A percentile compares a stretch with the other conserved stretches of the same genome.
These are phyloP conservation scores for Brachionus calyciflorus DNA, from an alignment of 1,140 invertebrate genomes.

Conservation along the genomic window DNA sequence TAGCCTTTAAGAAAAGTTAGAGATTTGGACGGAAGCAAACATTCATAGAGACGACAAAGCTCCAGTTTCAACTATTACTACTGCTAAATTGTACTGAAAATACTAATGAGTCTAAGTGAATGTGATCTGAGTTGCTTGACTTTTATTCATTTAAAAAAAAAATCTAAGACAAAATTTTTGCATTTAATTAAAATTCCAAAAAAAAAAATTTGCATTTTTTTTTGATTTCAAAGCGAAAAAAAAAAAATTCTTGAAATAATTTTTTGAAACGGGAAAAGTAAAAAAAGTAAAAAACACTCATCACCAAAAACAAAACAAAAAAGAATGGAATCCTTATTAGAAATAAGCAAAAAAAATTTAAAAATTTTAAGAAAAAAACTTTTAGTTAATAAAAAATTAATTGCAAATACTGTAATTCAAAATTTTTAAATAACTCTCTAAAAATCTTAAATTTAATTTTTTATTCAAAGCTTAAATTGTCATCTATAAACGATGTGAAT, in stretches of 20 bases:
- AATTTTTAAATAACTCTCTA: background rate
- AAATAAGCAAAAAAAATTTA: background rate
- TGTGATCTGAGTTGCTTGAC: too few species aligned
- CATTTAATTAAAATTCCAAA: slow-evolving; percentile 1
- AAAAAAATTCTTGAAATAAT: too few species aligned
- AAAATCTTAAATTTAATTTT: background rate
- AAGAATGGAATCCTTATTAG: background rate
- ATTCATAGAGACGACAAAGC: too few species aligned
- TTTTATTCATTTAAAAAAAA: too few species aligned
- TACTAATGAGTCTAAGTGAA: too few species aligned
- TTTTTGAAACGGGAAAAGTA: too few species aligned
- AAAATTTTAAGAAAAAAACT: slow-evolving; percentile 26
- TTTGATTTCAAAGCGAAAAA: too few species aligned
- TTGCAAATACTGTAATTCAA: background rate
- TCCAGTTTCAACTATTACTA: too few species aligned
- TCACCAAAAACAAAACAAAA: background rate
- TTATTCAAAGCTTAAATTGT: background rate
- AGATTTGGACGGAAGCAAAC: too few species aligned
- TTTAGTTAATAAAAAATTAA: background rate
- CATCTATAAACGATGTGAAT: background rate
- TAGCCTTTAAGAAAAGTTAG: too few species aligned
- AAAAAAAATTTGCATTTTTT: slow-evolving; percentile 12
- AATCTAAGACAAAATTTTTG: too few species aligned
- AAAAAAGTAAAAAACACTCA: background rate
- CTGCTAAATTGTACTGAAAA: too few species aligned